Conservation (phyloP, 2,888 invertebrate species). For the Tuberolachnus salignus region DNA sequence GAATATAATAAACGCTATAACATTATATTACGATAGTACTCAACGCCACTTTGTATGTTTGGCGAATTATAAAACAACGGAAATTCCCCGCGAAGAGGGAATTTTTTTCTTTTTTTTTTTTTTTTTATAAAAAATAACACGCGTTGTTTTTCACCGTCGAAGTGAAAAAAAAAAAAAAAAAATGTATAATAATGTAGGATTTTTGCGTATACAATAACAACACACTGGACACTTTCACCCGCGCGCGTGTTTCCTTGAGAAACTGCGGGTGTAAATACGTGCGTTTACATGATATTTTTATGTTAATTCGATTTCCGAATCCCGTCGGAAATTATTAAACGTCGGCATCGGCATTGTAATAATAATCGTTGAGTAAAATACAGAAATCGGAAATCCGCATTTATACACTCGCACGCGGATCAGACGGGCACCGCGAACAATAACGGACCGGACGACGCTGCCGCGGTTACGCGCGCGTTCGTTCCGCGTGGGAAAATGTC, state of each 20-base stretch:
- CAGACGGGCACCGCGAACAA: background rate
- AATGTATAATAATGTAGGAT: no score
- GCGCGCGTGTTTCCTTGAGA: constrained; percentile 36
- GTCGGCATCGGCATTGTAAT: background rate
- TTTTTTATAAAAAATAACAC: constrained; percentile 21
- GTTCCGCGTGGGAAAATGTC: constrained; percentile 44
- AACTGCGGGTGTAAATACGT: background rate
- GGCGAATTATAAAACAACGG: constrained; percentile 19
- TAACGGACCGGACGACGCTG: constrained; percentile 15
- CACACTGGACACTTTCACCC: constrained; percentile 31
- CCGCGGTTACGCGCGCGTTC: constrained; percentile 19
- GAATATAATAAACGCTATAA: background rate
- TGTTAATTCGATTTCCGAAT: constrained; percentile 44
- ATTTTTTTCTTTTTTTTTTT: constrained; percentile 42
- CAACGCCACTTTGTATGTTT: background rate
- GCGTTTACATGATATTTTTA: background rate
- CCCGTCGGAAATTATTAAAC: background rate
- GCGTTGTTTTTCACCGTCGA: background rate
- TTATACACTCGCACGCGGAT: constrained; percentile 8
- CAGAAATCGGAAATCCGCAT: constrained; percentile 39
- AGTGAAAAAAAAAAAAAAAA: no score
- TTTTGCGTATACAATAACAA: background rate
- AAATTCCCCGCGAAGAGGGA: background rate
- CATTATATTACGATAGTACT: background rate
- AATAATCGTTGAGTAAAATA: background rate